Evolutionary conservation across 2,113 vertebrate species (phyloP).

Genomic region (Tachysurus vachellii): DNA sequence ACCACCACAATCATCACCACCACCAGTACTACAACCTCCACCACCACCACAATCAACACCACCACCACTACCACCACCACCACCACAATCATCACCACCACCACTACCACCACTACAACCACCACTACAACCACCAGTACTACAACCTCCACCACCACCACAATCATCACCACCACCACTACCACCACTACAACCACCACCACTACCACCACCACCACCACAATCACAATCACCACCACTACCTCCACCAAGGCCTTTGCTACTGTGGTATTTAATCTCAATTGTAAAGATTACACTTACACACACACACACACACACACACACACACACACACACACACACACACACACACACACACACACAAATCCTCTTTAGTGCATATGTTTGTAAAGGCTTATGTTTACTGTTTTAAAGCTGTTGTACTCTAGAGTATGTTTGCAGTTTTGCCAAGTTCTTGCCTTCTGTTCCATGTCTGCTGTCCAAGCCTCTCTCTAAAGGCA

Average conservation of each 20-base stretch:
- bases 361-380: not conserved
- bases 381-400: not conserved
- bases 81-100: no score
- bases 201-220: no score
- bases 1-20: no score
- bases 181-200: no score
- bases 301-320: not conserved
- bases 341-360: not conserved
- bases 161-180: no score
- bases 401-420: not conserved
- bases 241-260: not conserved
- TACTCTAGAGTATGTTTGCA: not conserved
- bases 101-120: no score
- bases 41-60: no score
- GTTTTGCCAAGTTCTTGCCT: not conserved
- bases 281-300: not conserved
- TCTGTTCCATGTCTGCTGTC: not conserved
- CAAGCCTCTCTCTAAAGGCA: not conserved
- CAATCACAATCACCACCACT: no score
- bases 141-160: no score
- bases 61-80: no score
- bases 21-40: no score
- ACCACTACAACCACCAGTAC: no score
- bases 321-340: not conserved
- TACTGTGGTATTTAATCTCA: not conserved